Conservation (phyloP, 2,113 vertebrate genomes). For the Phyllostomus discolor region DNA sequence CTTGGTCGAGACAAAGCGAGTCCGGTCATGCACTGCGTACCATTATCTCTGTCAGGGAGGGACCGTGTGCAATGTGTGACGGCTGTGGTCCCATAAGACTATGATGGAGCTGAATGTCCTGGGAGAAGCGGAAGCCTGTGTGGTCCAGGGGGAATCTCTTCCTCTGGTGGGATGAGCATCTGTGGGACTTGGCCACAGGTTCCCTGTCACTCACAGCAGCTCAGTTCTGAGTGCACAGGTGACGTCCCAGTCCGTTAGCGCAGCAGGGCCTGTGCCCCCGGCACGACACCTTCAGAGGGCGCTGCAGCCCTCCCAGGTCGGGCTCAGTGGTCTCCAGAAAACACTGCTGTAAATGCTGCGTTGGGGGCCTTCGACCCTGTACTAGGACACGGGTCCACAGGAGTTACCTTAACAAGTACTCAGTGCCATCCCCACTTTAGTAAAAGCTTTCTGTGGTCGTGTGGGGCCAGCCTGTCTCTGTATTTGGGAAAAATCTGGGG, state of each 20-base stretch:
- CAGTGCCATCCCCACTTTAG: neutral
- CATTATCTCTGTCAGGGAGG: neutral
- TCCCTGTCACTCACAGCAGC: neutral
- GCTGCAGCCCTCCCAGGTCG: neutral
- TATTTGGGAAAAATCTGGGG: neutral
- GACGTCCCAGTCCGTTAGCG: neutral
- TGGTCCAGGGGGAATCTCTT: neutral
- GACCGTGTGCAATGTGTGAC: rapidly evolving
- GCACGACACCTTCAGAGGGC: neutral
- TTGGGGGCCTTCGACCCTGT: neutral
- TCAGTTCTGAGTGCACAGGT: neutral
- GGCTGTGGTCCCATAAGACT: neutral
- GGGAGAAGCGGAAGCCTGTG: neutral
- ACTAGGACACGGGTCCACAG: neutral
- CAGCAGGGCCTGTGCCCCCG: neutral
- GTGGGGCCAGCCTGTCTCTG: neutral
- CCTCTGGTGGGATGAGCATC: neutral
- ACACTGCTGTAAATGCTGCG: neutral
- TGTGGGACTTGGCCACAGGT: neutral
- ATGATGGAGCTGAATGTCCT: neutral
- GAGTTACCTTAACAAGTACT: neutral
- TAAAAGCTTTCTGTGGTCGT: neutral
- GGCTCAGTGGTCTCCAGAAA: neutral
- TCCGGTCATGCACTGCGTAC: too few species aligned
- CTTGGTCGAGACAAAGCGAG: neutral